Percentiles rank a stretch among this genome's conserved stretches.
These are phyloP conservation scores for Chiridota heheva DNA, from an alignment of 35 echinoderm and acorn worm species.

Conservation along the genomic window DNA sequence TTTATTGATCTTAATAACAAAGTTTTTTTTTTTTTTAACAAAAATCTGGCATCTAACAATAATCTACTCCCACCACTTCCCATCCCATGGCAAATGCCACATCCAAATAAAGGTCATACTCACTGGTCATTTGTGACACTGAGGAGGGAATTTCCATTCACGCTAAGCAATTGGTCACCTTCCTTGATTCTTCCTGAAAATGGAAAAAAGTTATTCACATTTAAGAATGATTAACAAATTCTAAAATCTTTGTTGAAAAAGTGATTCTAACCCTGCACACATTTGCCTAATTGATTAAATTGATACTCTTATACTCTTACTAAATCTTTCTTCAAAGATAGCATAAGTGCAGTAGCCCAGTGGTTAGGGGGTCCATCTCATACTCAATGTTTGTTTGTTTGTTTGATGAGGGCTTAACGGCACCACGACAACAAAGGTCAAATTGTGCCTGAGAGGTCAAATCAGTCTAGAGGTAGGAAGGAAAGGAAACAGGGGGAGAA, in stretches of 20 bases:
- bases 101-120: too few species aligned
- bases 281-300: neutral
- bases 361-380: too few species aligned
- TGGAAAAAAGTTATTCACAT: constrained; percentile 9
- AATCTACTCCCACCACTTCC: too few species aligned
- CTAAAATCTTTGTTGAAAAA: neutral
- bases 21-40: neutral
- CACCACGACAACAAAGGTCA: too few species aligned
- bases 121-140: constrained; percentile 84
- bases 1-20: neutral
- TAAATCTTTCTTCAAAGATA: neutral
- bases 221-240: too few species aligned
- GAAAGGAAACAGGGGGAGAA: too few species aligned
- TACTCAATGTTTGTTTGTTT: too few species aligned
- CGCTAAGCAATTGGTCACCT: constrained; percentile 89
- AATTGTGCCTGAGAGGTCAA: too few species aligned
- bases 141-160: constrained; percentile 78
- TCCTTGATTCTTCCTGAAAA: constrained; percentile 67
- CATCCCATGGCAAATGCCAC: too few species aligned
- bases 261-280: neutral
- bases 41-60: neutral
- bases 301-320: neutral
- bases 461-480: too few species aligned
- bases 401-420: too few species aligned
- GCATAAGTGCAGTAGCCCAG: too few species aligned